Evolutionary conservation across 2,113 vertebrate species (phyloP).

Genomic region (Herpetotheres cachinnans): DNA sequence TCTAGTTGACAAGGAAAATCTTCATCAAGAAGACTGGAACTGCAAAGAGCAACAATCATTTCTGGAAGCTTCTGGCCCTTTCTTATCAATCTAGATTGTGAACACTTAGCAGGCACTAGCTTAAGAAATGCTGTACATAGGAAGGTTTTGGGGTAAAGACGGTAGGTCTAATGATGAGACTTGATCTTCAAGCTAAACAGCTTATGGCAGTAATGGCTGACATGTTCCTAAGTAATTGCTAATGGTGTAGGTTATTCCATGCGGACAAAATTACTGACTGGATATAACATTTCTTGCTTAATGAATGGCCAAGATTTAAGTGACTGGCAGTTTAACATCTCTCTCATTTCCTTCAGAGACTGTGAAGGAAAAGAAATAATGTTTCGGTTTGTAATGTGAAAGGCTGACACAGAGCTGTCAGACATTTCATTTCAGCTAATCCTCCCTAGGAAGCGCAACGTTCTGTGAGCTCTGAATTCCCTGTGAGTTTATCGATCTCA

Average conservation of each 20-base stretch:
- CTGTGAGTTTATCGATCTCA: not conserved
- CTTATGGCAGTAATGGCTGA: not conserved
- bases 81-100: not conserved
- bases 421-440: constrained; percentile 2
- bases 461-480: constrained; percentile 1
- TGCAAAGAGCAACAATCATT: not conserved
- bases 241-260: not conserved
- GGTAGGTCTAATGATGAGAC: not conserved
- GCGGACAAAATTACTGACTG: not conserved
- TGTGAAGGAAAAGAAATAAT: constrained; percentile 18
- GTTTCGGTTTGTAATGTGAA: constrained; percentile 14
- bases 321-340: constrained; percentile 14
- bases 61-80: not conserved
- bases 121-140: not conserved
- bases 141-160: not conserved
- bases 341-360: constrained; percentile 30
- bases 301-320: constrained; percentile 21
- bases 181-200: not conserved
- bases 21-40: not conserved
- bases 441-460: not conserved
- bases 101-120: not conserved
- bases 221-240: not conserved
- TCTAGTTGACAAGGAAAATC: not conserved
- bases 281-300: not conserved
- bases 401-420: constrained; percentile 47